Evolutionary conservation across 2,797 vertebrate species (phyloP).

Genomic region (Clamator glandarius): DNA sequence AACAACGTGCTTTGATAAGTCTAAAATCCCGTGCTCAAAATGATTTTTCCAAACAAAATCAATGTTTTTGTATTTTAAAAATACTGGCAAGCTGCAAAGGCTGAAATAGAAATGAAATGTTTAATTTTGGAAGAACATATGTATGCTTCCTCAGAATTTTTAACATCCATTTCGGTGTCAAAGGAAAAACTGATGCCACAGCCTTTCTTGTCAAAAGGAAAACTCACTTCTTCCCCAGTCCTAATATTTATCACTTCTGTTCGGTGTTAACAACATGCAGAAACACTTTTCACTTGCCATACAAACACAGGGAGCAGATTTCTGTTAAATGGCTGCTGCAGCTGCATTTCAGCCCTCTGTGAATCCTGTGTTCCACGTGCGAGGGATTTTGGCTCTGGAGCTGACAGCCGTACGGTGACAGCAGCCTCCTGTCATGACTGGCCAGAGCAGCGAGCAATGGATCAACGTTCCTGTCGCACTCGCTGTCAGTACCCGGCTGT

Average conservation of each 20-base stretch:
- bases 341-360: neutral
- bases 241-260: slow-evolving; percentile 17
- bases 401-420: neutral
- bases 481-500: neutral
- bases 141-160: slow-evolving; percentile 52
- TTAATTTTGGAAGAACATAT: slow-evolving; percentile 68
- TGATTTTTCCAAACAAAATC: neutral
- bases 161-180: neutral
- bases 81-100: slow-evolving; percentile 34
- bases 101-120: slow-evolving; percentile 59
- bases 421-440: neutral
- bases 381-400: neutral
- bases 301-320: neutral
- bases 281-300: neutral
- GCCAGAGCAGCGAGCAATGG: slow-evolving; percentile 7
- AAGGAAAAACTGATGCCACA: slow-evolving; percentile 18
- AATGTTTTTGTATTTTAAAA: slow-evolving; percentile 3
- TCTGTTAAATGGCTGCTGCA: neutral
- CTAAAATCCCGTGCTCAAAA: neutral
- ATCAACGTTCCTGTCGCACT: neutral
- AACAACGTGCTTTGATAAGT: neutral
- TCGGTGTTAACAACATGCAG: neutral
- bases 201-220: slow-evolving; percentile 16
- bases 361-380: accelerated
- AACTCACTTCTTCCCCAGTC: neutral